phyloP scores from a whole-genome alignment of 2,888 invertebrate genomes.

The Allolobophora icterica region DNA sequence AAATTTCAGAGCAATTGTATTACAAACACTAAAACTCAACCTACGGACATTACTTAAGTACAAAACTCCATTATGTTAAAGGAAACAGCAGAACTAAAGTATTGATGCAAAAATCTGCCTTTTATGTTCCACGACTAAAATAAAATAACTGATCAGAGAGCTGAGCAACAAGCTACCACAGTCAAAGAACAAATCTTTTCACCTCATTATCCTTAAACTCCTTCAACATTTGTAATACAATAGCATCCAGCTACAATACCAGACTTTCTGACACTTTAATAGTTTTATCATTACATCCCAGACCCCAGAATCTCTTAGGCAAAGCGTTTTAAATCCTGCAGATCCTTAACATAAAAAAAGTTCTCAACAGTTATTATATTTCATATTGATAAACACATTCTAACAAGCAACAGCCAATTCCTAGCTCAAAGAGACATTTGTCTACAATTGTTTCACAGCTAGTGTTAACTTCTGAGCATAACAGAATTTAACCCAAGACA shows the following conservation, averaged over 20 bases:
- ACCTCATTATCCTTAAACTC: neutral
- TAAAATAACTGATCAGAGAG: constrained; percentile 8
- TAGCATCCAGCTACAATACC: neutral
- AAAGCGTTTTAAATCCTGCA: neutral
- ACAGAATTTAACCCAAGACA: too few relatives aligned
- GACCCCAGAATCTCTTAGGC: neutral
- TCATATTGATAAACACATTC: neutral
- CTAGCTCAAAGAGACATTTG: neutral
- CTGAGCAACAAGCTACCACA: neutral
- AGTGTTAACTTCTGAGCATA: too few relatives aligned
- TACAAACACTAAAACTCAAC: neutral
- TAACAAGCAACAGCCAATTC: neutral
- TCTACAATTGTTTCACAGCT: too few relatives aligned
- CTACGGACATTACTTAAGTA: too few relatives aligned
- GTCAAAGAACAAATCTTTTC: neutral
- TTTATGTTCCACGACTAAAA: neutral
- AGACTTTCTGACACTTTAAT: too few relatives aligned
- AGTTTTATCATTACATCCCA: too few relatives aligned
- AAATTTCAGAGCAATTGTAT: neutral
- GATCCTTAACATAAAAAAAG: neutral
- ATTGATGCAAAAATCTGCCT: neutral
- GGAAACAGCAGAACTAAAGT: neutral
- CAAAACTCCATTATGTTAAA: neutral
- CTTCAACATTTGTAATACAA: neutral
- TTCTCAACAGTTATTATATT: neutral